Percentiles rank a stretch among this genome's conserved stretches.
Evolutionary conservation across 2,113 vertebrate species (phyloP).

Genomic region (Sapayoa aenigma): DNA sequence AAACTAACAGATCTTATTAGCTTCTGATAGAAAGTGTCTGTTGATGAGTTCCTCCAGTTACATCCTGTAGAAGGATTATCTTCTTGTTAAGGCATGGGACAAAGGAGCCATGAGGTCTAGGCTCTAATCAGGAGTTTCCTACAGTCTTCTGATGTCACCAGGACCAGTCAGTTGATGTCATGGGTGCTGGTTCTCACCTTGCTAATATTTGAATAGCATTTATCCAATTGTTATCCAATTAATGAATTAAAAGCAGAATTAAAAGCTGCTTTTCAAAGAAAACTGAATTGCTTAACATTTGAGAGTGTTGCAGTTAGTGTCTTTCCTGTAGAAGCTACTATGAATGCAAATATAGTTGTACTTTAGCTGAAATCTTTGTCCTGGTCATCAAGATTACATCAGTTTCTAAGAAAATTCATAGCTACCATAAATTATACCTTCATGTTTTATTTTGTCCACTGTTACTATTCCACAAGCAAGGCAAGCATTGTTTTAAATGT

Average conservation of each 20-base stretch:
- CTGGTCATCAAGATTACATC: neutral
- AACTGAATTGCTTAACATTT: neutral
- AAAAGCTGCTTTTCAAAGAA: neutral
- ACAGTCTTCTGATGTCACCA: conserved; percentile 2
- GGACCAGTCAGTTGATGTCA: neutral
- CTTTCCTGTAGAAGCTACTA: neutral
- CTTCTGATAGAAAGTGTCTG: conserved; percentile 46
- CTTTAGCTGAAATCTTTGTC: neutral
- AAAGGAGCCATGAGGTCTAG: conserved; percentile 45
- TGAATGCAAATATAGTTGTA: neutral
- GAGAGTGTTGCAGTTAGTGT: neutral
- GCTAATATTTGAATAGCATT: neutral
- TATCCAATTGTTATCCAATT: too few species aligned
- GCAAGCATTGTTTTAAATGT: neutral
- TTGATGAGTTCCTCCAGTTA: conserved; percentile 57
- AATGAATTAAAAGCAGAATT: too few species aligned
- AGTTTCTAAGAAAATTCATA: neutral
- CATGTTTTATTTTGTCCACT: neutral
- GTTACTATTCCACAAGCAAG: neutral
- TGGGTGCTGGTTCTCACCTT: conserved; percentile 5
- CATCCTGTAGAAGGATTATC: conserved; percentile 43
- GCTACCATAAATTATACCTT: neutral
- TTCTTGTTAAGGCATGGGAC: neutral
- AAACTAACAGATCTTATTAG: conserved; percentile 36
- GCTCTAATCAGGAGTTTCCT: conserved; percentile 33